phyloP scores from a whole-genome alignment of 2,797 vertebrate genomes.

The Synanceia verrucosa region DNA sequence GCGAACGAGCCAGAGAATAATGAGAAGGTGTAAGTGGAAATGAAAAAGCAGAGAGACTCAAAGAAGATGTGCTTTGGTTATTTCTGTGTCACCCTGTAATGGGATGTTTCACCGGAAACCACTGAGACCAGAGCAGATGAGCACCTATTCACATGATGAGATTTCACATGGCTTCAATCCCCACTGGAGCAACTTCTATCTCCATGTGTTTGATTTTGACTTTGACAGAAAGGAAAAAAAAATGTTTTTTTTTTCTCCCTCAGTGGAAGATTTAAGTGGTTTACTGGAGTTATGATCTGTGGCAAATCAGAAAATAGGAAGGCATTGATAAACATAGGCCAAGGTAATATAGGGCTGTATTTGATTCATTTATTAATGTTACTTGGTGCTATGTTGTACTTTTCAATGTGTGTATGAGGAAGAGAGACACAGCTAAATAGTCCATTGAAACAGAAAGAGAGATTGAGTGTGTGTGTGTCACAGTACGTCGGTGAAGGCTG shows the following conservation, averaged over 20 bases:
- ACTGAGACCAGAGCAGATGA: slow-evolving; percentile 64
- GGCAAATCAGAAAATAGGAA: slow-evolving; percentile 45
- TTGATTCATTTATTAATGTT: slow-evolving; percentile 50
- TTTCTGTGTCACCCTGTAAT: slow-evolving; percentile 65
- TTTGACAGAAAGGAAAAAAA: slow-evolving; percentile 59
- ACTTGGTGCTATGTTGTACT: slow-evolving; percentile 12
- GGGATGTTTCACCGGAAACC: slow-evolving; percentile 67
- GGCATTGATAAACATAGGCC: slow-evolving; percentile 13
- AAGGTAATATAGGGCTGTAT: slow-evolving; percentile 45
- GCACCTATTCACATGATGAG: slow-evolving; percentile 71
- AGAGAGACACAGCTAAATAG: slow-evolving; percentile 1
- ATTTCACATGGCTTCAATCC: slow-evolving; percentile 59
- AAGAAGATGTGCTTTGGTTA: slow-evolving; percentile 62
- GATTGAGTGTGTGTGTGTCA: slow-evolving; percentile 4
- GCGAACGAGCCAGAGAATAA: slow-evolving; percentile 54
- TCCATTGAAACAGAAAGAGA: not conserved
- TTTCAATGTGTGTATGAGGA: not conserved
- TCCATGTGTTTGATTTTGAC: slow-evolving; percentile 62
- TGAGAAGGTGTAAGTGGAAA: slow-evolving; percentile 52
- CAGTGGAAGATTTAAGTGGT: slow-evolving; percentile 61
- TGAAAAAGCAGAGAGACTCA: slow-evolving; percentile 30
- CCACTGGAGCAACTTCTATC: slow-evolving; percentile 46
- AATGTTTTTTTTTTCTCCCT: not conserved
- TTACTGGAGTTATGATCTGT: slow-evolving; percentile 56
- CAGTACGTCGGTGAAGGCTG: slow-evolving; percentile 32